These are phyloP conservation scores for Brevimyrus niger DNA, from an alignment of 2,113 vertebrate species.

Conservation along the genomic window DNA sequence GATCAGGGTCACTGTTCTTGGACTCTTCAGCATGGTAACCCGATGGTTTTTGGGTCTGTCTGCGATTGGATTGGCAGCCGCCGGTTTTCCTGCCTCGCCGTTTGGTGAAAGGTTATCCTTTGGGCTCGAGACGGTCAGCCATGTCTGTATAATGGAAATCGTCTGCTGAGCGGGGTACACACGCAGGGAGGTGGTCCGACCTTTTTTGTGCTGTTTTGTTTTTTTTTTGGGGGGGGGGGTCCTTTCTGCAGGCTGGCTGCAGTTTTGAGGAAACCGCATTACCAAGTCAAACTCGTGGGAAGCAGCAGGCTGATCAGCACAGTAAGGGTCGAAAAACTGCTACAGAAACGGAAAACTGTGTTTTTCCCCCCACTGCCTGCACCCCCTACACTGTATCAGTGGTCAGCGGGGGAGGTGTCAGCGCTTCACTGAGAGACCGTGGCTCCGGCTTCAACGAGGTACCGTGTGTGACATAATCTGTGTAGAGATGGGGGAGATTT, in stretches of 20 bases:
- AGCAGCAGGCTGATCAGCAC: background rate
- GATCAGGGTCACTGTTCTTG: background rate
- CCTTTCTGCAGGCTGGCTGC: background rate
- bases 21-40: background rate
- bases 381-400: background rate
- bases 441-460: background rate
- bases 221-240: background rate
- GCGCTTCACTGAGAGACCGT: background rate
- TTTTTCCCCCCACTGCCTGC: background rate
- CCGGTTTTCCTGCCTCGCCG: background rate
- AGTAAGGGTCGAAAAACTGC: background rate
- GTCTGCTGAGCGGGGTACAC: background rate
- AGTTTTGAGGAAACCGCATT: background rate
- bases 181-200: background rate
- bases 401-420: background rate
- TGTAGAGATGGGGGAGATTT: background rate
- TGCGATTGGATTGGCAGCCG: background rate
- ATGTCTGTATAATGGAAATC: background rate
- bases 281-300: background rate
- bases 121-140: background rate
- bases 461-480: background rate
- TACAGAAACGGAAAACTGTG: background rate
- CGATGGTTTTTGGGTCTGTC: background rate
- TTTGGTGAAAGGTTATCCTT: constrained; percentile 10
- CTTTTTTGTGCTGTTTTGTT: background rate